Percentiles rank a stretch among this genome's conserved stretches.
Evolutionary conservation across 2,113 vertebrate genomes (phyloP).

Genomic region (Elaphurus davidianus): DNA sequence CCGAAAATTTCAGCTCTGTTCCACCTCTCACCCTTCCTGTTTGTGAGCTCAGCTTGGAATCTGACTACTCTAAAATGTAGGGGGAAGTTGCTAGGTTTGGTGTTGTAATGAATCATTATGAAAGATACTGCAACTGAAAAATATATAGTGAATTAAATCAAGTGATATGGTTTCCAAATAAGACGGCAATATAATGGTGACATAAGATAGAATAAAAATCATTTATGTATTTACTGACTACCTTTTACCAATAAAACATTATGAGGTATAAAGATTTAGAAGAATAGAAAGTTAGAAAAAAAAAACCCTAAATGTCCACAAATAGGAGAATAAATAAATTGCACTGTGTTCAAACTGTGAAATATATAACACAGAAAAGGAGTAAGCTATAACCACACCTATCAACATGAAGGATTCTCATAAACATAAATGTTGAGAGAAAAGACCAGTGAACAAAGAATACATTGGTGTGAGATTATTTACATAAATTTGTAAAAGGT

Average conservation of each 20-base stretch:
- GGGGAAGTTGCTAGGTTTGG: neutral
- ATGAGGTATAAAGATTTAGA: neutral
- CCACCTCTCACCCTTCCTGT: neutral
- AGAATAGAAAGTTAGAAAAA: neutral
- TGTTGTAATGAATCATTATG: neutral
- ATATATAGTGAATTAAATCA: neutral
- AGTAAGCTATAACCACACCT: neutral
- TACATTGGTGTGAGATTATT: neutral
- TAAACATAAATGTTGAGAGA: neutral
- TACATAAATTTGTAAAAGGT: neutral
- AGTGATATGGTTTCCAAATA: neutral
- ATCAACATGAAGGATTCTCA: neutral
- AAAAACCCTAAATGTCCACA: neutral
- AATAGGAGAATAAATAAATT: neutral
- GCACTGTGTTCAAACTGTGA: neutral
- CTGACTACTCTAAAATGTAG: neutral
- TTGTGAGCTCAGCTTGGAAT: neutral
- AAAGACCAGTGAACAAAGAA: neutral
- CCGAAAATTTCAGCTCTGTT: neutral
- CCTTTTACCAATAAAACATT: neutral
- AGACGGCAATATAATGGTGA: neutral
- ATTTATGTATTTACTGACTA: neutral
- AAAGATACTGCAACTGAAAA: neutral
- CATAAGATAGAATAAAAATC: neutral
- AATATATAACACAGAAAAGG: neutral